phyloP scores from a whole-genome alignment of 1,140 invertebrate genomes.

The Halictus rubicundus region DNA sequence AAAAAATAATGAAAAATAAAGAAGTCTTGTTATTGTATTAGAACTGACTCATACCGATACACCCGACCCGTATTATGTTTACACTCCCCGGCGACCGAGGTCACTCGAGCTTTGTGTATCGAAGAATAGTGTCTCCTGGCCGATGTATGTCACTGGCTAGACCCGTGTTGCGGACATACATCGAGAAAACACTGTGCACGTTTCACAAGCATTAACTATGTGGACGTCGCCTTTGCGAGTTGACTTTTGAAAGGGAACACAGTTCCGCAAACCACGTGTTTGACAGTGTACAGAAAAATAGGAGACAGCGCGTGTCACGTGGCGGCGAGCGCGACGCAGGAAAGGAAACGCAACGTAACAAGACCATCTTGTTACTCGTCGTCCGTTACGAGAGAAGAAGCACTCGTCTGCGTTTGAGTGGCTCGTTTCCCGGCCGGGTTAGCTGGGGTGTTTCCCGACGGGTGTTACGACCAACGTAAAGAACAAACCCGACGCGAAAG shows the following conservation, averaged over 20 bases:
- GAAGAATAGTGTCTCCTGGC: too few relatives aligned
- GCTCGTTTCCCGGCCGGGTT: constrained; percentile 41
- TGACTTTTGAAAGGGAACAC: background rate
- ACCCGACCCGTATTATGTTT: too few relatives aligned
- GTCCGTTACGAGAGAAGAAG: constrained; percentile 58
- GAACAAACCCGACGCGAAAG: constrained; percentile 31
- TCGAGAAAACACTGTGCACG: too few relatives aligned
- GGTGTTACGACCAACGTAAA: constrained; percentile 41
- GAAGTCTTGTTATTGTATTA: too few relatives aligned
- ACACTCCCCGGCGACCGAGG: too few relatives aligned
- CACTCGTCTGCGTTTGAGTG: constrained; percentile 62
- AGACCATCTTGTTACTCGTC: constrained; percentile 61
- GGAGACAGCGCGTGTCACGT: background rate
- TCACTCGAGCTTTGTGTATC: too few relatives aligned
- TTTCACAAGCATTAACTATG: too few relatives aligned
- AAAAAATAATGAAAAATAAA: too few relatives aligned
- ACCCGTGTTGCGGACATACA: too few relatives aligned
- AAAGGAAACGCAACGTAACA: constrained; percentile 51
- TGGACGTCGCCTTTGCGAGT: background rate
- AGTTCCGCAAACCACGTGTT: background rate
- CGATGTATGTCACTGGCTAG: too few relatives aligned
- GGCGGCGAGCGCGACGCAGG: constrained; percentile 1
- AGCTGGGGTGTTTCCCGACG: constrained; percentile 27
- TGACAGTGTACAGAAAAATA: background rate
- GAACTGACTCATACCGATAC: too few relatives aligned